Evolutionary conservation across 1,140 invertebrate species (phyloP).

Genomic region (Brachionus manjavacas): DNA sequence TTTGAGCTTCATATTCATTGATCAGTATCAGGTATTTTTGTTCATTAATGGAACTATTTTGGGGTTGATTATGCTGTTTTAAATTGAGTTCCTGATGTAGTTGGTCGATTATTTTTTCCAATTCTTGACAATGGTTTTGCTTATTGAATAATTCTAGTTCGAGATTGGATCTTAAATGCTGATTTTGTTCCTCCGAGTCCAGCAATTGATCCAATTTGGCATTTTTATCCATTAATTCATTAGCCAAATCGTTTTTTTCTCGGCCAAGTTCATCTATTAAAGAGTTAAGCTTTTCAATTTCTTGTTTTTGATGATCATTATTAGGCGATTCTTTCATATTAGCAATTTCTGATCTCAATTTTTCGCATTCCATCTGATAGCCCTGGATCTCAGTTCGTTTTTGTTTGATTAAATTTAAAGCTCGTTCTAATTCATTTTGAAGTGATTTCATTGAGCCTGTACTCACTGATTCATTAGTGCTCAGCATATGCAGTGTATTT

Average conservation of each 20-base stretch:
- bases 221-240: slow-evolving; percentile 34
- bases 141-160: slow-evolving; percentile 39
- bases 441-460: slow-evolving; percentile 32
- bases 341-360: not conserved
- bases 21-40: slow-evolving; percentile 19
- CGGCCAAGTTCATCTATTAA: slow-evolving; percentile 4
- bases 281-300: not conserved
- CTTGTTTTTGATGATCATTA: not conserved
- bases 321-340: not conserved
- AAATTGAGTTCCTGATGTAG: slow-evolving; percentile 8
- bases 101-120: slow-evolving; percentile 34
- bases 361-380: slow-evolving; percentile 27
- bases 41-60: slow-evolving; percentile 14
- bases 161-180: slow-evolving; percentile 11
- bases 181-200: slow-evolving; percentile 16
- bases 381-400: slow-evolving; percentile 11
- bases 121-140: slow-evolving; percentile 3
- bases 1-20: slow-evolving; percentile 26
- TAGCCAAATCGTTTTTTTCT: slow-evolving; percentile 22
- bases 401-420: not conserved
- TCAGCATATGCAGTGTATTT: not conserved
- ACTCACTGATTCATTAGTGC: slow-evolving; percentile 7
- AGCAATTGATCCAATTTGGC: slow-evolving; percentile 26
- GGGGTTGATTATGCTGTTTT: not conserved
- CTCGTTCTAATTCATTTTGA: slow-evolving; percentile 37